Conservation (phyloP, 1,140 invertebrate genomes). For the Cherax quadricarinatus region DNA sequence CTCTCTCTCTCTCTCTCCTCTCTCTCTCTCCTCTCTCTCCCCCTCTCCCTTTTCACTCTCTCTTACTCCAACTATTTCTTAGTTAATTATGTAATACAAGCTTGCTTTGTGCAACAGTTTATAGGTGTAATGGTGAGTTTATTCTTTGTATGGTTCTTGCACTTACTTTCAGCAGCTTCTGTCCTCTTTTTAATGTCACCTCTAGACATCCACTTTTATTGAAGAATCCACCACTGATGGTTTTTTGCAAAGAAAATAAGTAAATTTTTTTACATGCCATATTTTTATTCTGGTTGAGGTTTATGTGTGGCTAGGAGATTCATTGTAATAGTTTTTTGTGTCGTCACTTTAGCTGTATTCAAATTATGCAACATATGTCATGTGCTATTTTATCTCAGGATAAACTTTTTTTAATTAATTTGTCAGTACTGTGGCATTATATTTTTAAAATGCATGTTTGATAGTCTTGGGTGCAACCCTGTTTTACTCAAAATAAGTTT, state of each 20-base stretch:
- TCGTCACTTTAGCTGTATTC: background rate
- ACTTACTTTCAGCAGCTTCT: background rate
- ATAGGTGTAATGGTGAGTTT: background rate
- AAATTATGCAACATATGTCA: conserved; percentile 55
- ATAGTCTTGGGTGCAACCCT: background rate
- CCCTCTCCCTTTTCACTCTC: background rate
- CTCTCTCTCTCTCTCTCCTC: no score
- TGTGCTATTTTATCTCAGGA: conserved; percentile 61
- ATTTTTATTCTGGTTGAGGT: background rate
- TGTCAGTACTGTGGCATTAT: conserved; percentile 24
- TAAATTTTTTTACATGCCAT: background rate
- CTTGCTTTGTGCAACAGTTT: background rate
- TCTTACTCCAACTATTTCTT: background rate
- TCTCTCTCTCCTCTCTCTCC: no score
- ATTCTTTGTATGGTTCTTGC: background rate
- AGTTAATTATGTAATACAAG: no score
- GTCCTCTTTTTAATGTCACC: background rate
- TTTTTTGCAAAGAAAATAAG: background rate
- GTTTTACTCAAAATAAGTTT: background rate
- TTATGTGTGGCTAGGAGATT: conserved; percentile 3
- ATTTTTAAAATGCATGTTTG: background rate
- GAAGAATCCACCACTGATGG: conserved; percentile 23
- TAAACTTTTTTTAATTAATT: conserved; percentile 30
- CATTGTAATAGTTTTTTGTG: conserved; percentile 24
- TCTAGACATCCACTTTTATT: background rate